Percentiles rank a stretch among this genome's conserved stretches.
Conservation (phyloP, 1,140 invertebrate species). For the Drosophila pruinosa region DNA sequence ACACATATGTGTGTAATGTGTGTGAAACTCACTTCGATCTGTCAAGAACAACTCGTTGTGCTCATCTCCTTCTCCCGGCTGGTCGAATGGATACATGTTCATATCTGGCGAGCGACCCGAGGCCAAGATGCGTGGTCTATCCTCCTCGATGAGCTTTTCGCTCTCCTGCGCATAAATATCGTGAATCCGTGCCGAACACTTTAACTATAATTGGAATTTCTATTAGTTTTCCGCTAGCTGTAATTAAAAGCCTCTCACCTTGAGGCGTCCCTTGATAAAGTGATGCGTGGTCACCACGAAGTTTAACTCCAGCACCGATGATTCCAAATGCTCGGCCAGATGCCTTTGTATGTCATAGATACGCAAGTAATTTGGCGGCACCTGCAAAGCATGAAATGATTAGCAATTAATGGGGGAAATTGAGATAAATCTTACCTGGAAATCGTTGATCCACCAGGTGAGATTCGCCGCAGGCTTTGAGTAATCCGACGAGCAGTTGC, state of each 20-base stretch:
- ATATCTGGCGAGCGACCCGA: slow-evolving; percentile 79
- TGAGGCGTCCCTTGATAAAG: slow-evolving; percentile 83
- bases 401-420: background rate
- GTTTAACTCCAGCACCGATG: slow-evolving; percentile 82
- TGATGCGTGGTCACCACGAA: slow-evolving; percentile 84
- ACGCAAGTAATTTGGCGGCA: slow-evolving; percentile 65
- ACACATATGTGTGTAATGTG: background rate
- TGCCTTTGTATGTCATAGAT: slow-evolving; percentile 72
- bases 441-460: slow-evolving; percentile 93
- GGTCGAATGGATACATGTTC: slow-evolving; percentile 79
- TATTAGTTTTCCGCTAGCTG: background rate
- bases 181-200: slow-evolving; percentile 78
- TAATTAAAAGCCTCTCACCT: slow-evolving; percentile 63
- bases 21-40: slow-evolving; percentile 66
- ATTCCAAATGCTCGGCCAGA: slow-evolving; percentile 70
- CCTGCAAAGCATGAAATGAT: slow-evolving; percentile 37
- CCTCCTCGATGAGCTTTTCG: slow-evolving; percentile 80
- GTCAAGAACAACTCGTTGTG: slow-evolving; percentile 73
- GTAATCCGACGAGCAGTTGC: slow-evolving; percentile 89
- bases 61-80: slow-evolving; percentile 60
- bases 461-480: slow-evolving; percentile 92
- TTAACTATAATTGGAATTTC: slow-evolving; percentile 47
- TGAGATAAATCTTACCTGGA: slow-evolving; percentile 84
- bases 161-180: slow-evolving; percentile 76
- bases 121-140: slow-evolving; percentile 77